Conservation (phyloP, 2,797 vertebrate species). For the Labroides dimidiatus region DNA sequence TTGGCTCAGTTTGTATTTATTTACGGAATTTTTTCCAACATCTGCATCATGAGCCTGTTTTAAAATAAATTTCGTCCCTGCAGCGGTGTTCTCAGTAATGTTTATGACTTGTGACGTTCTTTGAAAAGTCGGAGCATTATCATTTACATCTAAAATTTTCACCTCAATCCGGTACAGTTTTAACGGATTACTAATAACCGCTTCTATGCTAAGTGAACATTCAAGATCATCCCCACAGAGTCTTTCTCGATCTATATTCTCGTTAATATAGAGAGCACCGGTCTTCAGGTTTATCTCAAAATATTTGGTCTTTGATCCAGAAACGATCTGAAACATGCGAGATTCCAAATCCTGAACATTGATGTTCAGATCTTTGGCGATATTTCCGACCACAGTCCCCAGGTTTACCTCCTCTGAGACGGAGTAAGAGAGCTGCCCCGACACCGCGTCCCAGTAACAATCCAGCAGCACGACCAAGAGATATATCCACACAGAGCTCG, state of each 20-base stretch:
- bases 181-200: slow-evolving; percentile 71
- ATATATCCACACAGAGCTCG: slow-evolving; percentile 9
- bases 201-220: slow-evolving; percentile 73
- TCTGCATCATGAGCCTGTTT: slow-evolving; percentile 86
- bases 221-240: slow-evolving; percentile 63
- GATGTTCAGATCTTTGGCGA: slow-evolving; percentile 77
- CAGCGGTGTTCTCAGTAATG: slow-evolving; percentile 54
- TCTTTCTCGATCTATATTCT: slow-evolving; percentile 78
- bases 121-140: slow-evolving; percentile 60
- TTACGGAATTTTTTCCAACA: slow-evolving; percentile 82
- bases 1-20: slow-evolving; percentile 85
- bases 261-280: slow-evolving; percentile 69
- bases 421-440: slow-evolving; percentile 76
- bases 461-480: slow-evolving; percentile 31
- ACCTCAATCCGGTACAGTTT: slow-evolving; percentile 74
- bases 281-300: slow-evolving; percentile 78
- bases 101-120: slow-evolving; percentile 15
- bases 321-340: slow-evolving; percentile 75
- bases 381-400: slow-evolving; percentile 76
- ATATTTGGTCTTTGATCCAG: slow-evolving; percentile 70
- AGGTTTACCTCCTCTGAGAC: slow-evolving; percentile 75
- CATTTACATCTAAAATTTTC: slow-evolving; percentile 70
- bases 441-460: slow-evolving; percentile 53
- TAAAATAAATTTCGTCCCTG: slow-evolving; percentile 81
- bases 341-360: slow-evolving; percentile 67